Evolutionary conservation across 2,113 vertebrate genomes (phyloP), one percentile per base, ranked within the genome.

Genomic region (Pavo muticus): DNA sequence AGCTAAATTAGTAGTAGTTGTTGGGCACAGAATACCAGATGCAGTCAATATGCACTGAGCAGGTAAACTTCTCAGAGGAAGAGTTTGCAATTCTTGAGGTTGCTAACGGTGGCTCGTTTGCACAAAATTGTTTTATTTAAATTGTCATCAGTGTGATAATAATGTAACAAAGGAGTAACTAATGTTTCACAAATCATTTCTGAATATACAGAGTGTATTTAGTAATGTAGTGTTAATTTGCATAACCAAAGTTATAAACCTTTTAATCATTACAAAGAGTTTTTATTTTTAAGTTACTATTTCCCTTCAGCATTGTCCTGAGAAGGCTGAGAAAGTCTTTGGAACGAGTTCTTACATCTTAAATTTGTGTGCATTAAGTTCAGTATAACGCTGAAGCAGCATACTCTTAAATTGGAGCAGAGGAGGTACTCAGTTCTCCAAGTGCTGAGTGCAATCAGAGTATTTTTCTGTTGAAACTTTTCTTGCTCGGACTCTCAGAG

Each of bases 241-340:
- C n/a, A 29, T 56, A 65, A 18, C n/a, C 19, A 44, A 2, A 18
- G 29, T 73, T 60, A 17, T 11, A 79, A 18, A 27, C 57, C 47
- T 88, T 90, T 85, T 44, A 44, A 2, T 57, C 23, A 83, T 85
- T 27, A 21, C 35, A 56, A 48, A 79, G 14, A 77, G 25, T 84
- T 84, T 89, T 88, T 88, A 47, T 83, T 90, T 67, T 83, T 0
- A 57, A 77, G 42, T 63, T 79, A 32, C 6, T 76, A 61, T 29
- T 88, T 86, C 37, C 44, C 89, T 94, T 89, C 25, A 63, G 37
- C 37, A 42, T 74, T 87, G 56, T 82, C 92, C 64, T 74, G 47
- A 74, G 79, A 84, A 83, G 30, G 52, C 72, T 65, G 61, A 16
- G 30, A 7, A 8, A 42, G 6, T 23, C 24, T 89, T 78, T 91